phyloP scores from a whole-genome alignment of 1,140 invertebrate species.

The Drosophila watanabei region DNA sequence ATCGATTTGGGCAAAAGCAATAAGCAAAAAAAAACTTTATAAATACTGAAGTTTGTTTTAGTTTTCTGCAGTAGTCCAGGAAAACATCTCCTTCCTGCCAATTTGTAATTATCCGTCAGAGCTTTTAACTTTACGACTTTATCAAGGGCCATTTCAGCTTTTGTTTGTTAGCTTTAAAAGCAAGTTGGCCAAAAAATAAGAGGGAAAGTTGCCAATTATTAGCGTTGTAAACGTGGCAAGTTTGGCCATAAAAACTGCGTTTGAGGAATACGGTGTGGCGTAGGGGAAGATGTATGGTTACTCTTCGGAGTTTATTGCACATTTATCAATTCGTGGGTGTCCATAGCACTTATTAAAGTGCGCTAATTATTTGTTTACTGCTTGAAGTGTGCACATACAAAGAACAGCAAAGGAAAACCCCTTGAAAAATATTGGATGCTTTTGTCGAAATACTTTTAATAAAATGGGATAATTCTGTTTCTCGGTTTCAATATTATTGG shows the following conservation, averaged over 20 bases:
- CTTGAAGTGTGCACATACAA: neutral
- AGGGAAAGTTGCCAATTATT: constrained; percentile 59
- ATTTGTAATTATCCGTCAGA: constrained; percentile 66
- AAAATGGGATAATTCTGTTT: too few relatives aligned
- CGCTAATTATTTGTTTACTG: neutral
- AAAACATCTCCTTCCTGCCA: constrained; percentile 18
- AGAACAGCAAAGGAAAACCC: neutral
- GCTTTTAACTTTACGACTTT: constrained; percentile 71
- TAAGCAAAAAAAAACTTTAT: constrained; percentile 74
- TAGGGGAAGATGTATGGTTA: neutral
- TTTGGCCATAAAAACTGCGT: constrained; percentile 42
- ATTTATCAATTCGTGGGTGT: constrained; percentile 16
- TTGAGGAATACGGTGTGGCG: neutral
- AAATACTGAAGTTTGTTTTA: constrained; percentile 72
- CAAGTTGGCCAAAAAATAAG: constrained; percentile 24
- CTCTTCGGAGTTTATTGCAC: constrained; percentile 1
- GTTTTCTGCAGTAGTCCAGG: constrained; percentile 31
- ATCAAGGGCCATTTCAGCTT: constrained; percentile 53
- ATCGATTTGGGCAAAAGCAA: constrained; percentile 78
- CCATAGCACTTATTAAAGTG: neutral
- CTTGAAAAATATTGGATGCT: neutral
- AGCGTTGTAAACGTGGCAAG: constrained; percentile 46
- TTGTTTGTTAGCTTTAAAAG: constrained; percentile 38
- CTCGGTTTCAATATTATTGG: constrained; percentile 1
- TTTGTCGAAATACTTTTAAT: neutral